These are phyloP conservation scores for Drosophila incognita DNA, from an alignment of 2,888 invertebrate genomes.

Conservation along the genomic window DNA sequence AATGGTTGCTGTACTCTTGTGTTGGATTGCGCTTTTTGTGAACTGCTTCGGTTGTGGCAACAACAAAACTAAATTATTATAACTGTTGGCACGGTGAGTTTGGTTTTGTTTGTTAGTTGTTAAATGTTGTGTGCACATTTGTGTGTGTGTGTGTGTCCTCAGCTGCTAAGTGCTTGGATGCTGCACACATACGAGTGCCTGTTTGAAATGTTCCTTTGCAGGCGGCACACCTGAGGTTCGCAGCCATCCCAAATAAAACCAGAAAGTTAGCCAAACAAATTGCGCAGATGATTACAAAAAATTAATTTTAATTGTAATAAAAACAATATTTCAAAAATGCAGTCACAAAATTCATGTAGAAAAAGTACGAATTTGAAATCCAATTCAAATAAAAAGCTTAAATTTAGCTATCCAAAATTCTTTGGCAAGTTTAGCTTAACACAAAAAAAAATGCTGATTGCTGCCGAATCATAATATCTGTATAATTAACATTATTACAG, in stretches of 20 bases:
- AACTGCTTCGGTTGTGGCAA: slow-evolving; percentile 49
- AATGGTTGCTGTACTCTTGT: slow-evolving; percentile 29
- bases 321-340: neutral
- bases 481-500: slow-evolving; percentile 55
- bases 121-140: slow-evolving; percentile 41
- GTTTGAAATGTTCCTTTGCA: slow-evolving; percentile 24
- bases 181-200: slow-evolving; percentile 18
- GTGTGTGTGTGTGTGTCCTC: slow-evolving; percentile 32
- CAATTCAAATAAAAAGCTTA: neutral
- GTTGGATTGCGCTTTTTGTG: slow-evolving; percentile 67
- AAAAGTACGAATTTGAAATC: neutral
- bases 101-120: slow-evolving; percentile 52
- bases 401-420: neutral
- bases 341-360: neutral
- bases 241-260: slow-evolving; percentile 2
- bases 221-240: slow-evolving; percentile 38
- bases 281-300: neutral
- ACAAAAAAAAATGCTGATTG: neutral
- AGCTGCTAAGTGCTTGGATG: slow-evolving; percentile 53
- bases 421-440: neutral
- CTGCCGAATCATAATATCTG: slow-evolving; percentile 16
- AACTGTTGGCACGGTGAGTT: slow-evolving; percentile 49
- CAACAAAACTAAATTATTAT: slow-evolving; percentile 64
- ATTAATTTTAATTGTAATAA: neutral
- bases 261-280: slow-evolving; percentile 15